Conservation (phyloP, 1,140 invertebrate genomes). For the Drosophila kepulauana region DNA sequence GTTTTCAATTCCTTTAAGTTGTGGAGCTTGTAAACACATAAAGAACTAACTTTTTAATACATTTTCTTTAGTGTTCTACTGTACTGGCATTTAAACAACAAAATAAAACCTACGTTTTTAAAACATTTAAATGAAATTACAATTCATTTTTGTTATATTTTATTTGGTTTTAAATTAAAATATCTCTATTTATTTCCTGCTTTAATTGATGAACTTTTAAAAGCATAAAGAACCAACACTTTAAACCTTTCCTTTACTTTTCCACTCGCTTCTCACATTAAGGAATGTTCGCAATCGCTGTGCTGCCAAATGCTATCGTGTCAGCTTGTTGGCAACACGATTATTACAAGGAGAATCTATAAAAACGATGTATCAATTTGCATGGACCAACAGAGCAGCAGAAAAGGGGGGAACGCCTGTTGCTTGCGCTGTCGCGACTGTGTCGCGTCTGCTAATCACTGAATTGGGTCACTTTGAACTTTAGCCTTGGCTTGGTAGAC, state of each 20-base stretch:
- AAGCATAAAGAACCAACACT: no score
- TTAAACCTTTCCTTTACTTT: no score
- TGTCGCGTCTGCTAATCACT: slow-evolving; percentile 50
- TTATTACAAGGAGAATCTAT: neutral
- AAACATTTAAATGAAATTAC: no score
- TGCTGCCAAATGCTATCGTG: neutral
- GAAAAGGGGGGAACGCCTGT: slow-evolving; percentile 35
- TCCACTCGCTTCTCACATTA: neutral
- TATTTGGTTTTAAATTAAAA: neutral
- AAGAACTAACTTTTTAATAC: no score
- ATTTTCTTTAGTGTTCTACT: no score
- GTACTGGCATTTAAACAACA: no score
- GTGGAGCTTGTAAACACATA: no score
- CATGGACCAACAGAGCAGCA: slow-evolving; percentile 53
- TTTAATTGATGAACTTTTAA: neutral
- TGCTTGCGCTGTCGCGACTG: neutral
- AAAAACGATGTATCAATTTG: slow-evolving; percentile 61
- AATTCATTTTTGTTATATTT: no score
- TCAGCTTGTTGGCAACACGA: neutral
- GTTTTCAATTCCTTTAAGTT: no score
- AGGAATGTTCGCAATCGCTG: neutral
- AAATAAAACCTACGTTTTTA: no score
- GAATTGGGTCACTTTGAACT: slow-evolving; percentile 81
- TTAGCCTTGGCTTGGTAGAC: slow-evolving; percentile 65
- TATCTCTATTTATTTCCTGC: no score